Evolutionary conservation across 2,888 invertebrate species (phyloP).

Genomic region (Cerceris rybyensis): DNA sequence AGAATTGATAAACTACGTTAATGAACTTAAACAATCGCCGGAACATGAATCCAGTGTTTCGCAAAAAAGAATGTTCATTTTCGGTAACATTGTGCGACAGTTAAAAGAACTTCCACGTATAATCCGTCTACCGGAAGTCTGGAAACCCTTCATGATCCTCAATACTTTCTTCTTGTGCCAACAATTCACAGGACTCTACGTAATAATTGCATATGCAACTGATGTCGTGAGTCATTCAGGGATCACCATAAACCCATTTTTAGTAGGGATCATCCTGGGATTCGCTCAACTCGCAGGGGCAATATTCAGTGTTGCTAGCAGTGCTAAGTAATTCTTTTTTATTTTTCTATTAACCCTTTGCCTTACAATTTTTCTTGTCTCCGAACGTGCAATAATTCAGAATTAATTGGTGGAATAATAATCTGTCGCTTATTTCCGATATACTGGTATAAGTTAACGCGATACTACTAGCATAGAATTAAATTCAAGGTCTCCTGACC

Average conservation of each 20-base stretch:
- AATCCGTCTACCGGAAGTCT: constrained; percentile 56
- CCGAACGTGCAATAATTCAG: no score
- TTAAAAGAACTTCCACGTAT: constrained; percentile 30
- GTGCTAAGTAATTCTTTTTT: constrained; percentile 52
- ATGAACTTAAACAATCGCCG: neutral
- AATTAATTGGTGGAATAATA: no score
- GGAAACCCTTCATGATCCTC: constrained; percentile 65
- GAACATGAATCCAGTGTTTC: neutral
- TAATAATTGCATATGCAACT: constrained; percentile 59
- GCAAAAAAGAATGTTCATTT: neutral
- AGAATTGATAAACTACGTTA: constrained; percentile 53
- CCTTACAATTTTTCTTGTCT: no score
- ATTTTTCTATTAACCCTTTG: no score
- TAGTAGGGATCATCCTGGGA: constrained; percentile 59
- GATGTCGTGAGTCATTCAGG: constrained; percentile 54
- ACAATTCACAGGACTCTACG: constrained; percentile 65
- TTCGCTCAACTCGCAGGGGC: constrained; percentile 50
- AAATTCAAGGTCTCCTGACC: no score
- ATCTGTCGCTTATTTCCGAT: no score
- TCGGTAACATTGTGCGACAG: neutral
- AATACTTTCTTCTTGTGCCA: constrained; percentile 60
- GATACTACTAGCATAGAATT: no score
- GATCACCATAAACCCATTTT: constrained; percentile 54
- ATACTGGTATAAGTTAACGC: no score
- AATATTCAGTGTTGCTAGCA: constrained; percentile 42